phyloP scores from a whole-genome alignment of 2,113 vertebrate species.

The Mormyrus lacerda region DNA sequence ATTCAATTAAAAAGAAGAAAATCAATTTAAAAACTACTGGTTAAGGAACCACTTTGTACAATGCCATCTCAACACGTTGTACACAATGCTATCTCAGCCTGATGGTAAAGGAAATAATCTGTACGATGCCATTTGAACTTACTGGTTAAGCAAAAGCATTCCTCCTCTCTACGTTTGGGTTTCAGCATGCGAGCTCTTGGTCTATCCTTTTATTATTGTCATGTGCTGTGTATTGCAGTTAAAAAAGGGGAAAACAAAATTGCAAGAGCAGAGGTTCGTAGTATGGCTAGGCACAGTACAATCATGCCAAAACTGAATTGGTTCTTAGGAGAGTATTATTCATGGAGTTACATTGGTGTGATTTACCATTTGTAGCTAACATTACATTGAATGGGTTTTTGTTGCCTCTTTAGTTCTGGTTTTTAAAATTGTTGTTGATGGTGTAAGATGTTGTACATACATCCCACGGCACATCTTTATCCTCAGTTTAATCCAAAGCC shows the following conservation, averaged over 20 bases:
- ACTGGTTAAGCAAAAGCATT: conserved; percentile 47
- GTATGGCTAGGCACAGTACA: conserved; percentile 59
- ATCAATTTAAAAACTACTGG: neutral
- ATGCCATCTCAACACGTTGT: conserved; percentile 24
- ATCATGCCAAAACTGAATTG: conserved; percentile 52
- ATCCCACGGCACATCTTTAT: conserved; percentile 24
- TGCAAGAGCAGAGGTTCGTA: conserved; percentile 45
- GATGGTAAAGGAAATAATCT: conserved; percentile 2
- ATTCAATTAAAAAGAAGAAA: neutral
- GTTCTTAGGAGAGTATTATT: conserved; percentile 51
- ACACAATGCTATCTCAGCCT: neutral
- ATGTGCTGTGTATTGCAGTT: conserved; percentile 61
- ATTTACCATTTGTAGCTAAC: conserved; percentile 57
- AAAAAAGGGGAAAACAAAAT: conserved; percentile 18
- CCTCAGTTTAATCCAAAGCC: conserved; percentile 20
- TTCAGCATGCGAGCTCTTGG: conserved; percentile 64
- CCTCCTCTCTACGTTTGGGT: conserved; percentile 58
- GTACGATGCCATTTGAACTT: conserved; percentile 29
- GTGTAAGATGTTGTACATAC: conserved; percentile 54
- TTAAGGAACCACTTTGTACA: conserved; percentile 17
- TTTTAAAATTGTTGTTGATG: conserved; percentile 38
- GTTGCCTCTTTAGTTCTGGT: conserved; percentile 46
- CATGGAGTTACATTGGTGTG: conserved; percentile 63
- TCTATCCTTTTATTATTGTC: conserved; percentile 56
- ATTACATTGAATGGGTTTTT: conserved; percentile 57